Evolutionary conservation across 2,113 vertebrate genomes (phyloP).

Genomic region (Elephas maximus): DNA sequence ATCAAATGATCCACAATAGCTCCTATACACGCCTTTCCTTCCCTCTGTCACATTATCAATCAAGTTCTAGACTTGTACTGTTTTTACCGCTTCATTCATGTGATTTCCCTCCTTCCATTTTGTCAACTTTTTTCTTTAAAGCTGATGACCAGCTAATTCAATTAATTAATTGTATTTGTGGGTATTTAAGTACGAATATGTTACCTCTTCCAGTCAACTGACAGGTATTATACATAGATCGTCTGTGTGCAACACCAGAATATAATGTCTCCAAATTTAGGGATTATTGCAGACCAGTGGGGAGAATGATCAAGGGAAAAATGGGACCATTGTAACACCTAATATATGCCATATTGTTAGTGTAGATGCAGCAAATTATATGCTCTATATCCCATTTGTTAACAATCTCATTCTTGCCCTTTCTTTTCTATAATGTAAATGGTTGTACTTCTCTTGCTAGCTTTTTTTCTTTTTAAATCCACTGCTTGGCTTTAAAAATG

Average conservation of each 20-base stretch:
- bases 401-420: neutral
- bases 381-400: neutral
- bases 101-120: neutral
- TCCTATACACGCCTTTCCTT: neutral
- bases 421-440: neutral
- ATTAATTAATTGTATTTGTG: neutral
- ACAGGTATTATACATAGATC: neutral
- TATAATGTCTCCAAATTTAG: neutral
- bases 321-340: neutral
- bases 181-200: neutral
- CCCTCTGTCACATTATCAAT: neutral
- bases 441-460: neutral
- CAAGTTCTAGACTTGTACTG: neutral
- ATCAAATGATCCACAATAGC: neutral
- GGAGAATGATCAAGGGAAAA: neutral
- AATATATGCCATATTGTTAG: neutral
- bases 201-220: neutral
- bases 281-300: neutral
- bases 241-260: neutral
- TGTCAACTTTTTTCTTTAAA: neutral
- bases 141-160: neutral
- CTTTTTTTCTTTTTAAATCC: neutral
- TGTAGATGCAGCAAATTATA: neutral
- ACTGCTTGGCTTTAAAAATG: neutral
- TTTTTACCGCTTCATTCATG: neutral